Evolutionary conservation across 2,888 invertebrate species (phyloP).

Genomic region (Anticlea derivata): DNA sequence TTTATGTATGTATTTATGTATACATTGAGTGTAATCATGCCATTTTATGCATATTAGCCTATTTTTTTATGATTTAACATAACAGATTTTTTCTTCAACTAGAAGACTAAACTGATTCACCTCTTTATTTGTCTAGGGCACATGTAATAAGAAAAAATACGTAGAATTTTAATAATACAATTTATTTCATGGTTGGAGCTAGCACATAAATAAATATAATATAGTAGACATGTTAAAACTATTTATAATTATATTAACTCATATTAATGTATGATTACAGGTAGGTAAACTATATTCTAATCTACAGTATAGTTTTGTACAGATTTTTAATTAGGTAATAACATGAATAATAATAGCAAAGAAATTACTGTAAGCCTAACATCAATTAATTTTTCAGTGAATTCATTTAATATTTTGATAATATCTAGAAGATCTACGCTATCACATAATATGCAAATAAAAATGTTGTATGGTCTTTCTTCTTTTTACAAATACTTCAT

Average conservation of each 20-base stretch:
- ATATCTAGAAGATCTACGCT: constrained; percentile 75
- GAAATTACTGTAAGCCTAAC: constrained; percentile 61
- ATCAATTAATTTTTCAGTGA: constrained; percentile 58
- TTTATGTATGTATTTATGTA: too few species aligned
- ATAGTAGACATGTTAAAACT: constrained; percentile 65
- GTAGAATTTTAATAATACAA: constrained; percentile 64
- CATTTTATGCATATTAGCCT: too few species aligned
- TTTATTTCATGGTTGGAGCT: constrained; percentile 79
- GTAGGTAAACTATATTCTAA: constrained; percentile 53
- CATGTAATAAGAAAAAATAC: constrained; percentile 19
- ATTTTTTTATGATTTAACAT: too few species aligned
- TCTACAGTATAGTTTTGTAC: constrained; percentile 75
- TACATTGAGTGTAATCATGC: too few species aligned
- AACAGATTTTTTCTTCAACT: too few species aligned
- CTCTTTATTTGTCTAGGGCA: too few species aligned
- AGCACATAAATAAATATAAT: constrained; percentile 78
- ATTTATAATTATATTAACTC: constrained; percentile 71
- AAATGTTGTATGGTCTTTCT: constrained; percentile 59
- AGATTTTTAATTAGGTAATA: constrained; percentile 50
- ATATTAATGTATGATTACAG: constrained; percentile 63
- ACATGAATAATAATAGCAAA: constrained; percentile 43
- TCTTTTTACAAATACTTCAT: constrained; percentile 74
- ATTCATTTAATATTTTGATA: constrained; percentile 56
- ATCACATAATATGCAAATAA: constrained; percentile 74
- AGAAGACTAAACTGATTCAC: too few species aligned